Evolutionary conservation across 2,113 vertebrate genomes (phyloP), one percentile per base, ranked within the genome.

Genomic region (Fukomys damarensis): DNA sequence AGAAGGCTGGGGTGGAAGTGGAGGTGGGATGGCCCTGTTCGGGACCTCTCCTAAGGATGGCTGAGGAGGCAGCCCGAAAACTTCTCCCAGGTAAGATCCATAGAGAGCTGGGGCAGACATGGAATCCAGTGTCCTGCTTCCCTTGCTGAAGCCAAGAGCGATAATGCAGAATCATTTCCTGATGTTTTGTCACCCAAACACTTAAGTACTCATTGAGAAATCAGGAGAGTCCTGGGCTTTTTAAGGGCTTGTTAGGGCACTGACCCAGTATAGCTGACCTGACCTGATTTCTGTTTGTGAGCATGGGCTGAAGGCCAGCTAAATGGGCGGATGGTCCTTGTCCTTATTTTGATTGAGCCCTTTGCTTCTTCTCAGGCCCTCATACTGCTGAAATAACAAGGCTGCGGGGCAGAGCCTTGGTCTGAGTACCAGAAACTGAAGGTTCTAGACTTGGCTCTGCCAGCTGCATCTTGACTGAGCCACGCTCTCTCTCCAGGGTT

Each of bases 11-110:
- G 0, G 49, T 99, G 79, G 98, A 99, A 81, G 98, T 99, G 26
- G 99, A 99, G 96, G 98, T 97, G 0, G 99, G 99, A 6, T 99
- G 99, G 99, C 99, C 99, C 0, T 99, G 99, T 98, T 98, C 99
- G 0, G 99, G 99, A 1, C 99, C 99, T 5, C 99, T 99, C n/a
- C 98, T 99, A 89, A 98, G 99, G 90, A 99, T 99, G 99, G 99
- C 99, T 0, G 99, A 99, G 97, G 99, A 99, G 56, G 99, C 99
- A 0, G 99, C 99, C 96, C 99, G 99, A 20, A 99, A 99, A 85
- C 99, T 99, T 54, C 99, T 99, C 43, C 99, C 99, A 63, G 99
- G 99, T 99, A 97, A 97, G 97, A 49, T 14, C 59, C n/a, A 46
- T 49, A 5, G 28, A 19, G 38, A 59, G 32, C 13, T 79, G 49